Evolutionary conservation across 2,888 invertebrate genomes (phyloP), one percentile per base, ranked within the genome.

Genomic region (Nycteola revayana): DNA sequence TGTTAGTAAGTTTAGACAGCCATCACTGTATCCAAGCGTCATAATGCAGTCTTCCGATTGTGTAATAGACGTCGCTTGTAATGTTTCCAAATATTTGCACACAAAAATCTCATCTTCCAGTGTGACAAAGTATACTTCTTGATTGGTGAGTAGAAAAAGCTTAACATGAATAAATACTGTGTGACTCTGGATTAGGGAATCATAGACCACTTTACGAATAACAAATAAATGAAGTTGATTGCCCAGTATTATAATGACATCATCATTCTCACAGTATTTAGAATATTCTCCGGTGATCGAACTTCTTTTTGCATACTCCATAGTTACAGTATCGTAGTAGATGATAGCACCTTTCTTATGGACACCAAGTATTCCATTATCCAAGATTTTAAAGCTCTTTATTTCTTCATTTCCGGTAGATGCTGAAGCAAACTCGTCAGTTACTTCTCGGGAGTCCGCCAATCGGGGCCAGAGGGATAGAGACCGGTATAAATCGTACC

Each of bases 401-500:
- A 85, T 73, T 30, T 83, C 77, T 0, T 82, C 72, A 0, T 31
- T 34, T 1, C 34, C 10, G 0, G 59, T 33, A 0, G 75, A 65
- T 0, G 79, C 77, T 1, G 67, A 50, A 0, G 80, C 70, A 17
- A 84, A 83, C 37, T 85, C 85, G 3, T 83, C 78, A 1, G 38
- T 48, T 0, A 42, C 32, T 29, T 82, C 82, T 1, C 35, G 45
- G 1, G 83, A 73, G 0, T 41, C 7, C 0, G 32, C 3, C 2
- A 87, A 25, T 20, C 59, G 60, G 0, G 70, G 50, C 87, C 87
- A 87, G 0, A 83, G 55, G 0, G 66, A 37, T 0, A 87, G 32
- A 0, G 80, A 79, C 2, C 72, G 66, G 36, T 85, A 87, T 2
- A 86, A 47, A 38, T 77, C 52, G 28, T 54, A 74, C 78, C 79